Evolutionary conservation across 2,113 vertebrate genomes (phyloP), one percentile per base, ranked within the genome.

Genomic region (Bos javanicus): DNA sequence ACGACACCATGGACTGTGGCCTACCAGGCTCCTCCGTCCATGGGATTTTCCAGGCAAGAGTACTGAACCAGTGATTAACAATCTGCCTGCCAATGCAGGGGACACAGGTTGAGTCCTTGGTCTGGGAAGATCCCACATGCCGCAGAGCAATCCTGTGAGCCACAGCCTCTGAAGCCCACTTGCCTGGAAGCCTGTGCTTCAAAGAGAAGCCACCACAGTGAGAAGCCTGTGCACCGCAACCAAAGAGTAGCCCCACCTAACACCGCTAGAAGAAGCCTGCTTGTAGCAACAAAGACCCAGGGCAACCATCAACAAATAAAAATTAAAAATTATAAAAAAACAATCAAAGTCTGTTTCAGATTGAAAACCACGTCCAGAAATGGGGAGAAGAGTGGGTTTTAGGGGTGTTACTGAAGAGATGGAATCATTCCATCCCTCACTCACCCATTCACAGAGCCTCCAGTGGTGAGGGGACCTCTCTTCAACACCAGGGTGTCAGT

Each of bases 201-300:
- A 3, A 76, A 7, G 21, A 43, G 71, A 26, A 43, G 23, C 39
- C 12, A 15, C 6, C 1, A 6, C 21, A 14, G 36, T 3, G 39
- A 43, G 71, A 43, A 43, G 23, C 39, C 71, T 1, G 1, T 1
- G 23, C 6, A 1, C 21, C 3, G 0, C 39, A 26, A 0, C 23
- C 0, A 28, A 39, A 15, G 39, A 15, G 74, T 0, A 46, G 39
- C 39, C 25, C 74, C 74, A 15, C 23, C 23, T 1, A 28, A 26
- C 2, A 7, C 39, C 0, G 0, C 74, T 2, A 28, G 25, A 15
- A 46, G 39, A 7, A 28, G 39, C 39, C 39, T 15, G 74, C 25
- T 7, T 0, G 0, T 13, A 28, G 74, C 74, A 46, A 28, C 39
- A 28, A 46, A 46, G 74, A 15, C 25, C 74, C 13, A 28, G 25